These are phyloP conservation scores for Drosophila nr. perissopoda DNA, from an alignment of 2,888 invertebrate species.

Conservation along the genomic window DNA sequence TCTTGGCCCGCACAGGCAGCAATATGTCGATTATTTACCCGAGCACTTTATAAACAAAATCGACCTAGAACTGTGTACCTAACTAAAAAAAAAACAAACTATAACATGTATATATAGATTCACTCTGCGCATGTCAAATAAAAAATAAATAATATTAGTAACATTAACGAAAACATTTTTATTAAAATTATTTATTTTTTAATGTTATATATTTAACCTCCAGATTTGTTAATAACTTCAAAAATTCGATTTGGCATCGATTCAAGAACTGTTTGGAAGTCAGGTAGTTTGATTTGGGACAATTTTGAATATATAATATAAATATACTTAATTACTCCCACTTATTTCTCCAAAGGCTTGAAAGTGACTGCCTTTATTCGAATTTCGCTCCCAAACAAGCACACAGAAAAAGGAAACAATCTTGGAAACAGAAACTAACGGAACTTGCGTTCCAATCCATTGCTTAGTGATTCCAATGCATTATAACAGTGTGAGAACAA, in stretches of 20 bases:
- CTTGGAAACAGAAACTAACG: too few species aligned
- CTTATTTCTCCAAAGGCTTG: too few species aligned
- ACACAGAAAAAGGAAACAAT: too few species aligned
- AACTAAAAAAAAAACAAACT: conserved; percentile 48
- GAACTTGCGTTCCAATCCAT: too few species aligned
- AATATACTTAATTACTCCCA: too few species aligned
- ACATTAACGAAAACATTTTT: neutral
- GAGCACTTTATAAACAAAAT: conserved; percentile 58
- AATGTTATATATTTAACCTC: neutral
- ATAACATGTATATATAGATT: conserved; percentile 1
- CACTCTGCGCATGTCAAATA: conserved; percentile 4
- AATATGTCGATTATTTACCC: conserved; percentile 59
- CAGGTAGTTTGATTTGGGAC: neutral
- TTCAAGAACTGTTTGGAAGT: neutral
- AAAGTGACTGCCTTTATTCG: too few species aligned
- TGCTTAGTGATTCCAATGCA: too few species aligned
- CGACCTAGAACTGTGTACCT: conserved; percentile 25
- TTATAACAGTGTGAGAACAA: too few species aligned
- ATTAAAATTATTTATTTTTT: neutral
- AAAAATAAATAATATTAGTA: neutral
- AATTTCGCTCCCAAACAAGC: too few species aligned
- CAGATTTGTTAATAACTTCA: too few species aligned
- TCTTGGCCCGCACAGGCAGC: conserved; percentile 52
- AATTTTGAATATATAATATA: too few species aligned
- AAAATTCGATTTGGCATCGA: too few species aligned